Conservation (phyloP, 2,888 invertebrate genomes). For the Acleris sparsana region DNA sequence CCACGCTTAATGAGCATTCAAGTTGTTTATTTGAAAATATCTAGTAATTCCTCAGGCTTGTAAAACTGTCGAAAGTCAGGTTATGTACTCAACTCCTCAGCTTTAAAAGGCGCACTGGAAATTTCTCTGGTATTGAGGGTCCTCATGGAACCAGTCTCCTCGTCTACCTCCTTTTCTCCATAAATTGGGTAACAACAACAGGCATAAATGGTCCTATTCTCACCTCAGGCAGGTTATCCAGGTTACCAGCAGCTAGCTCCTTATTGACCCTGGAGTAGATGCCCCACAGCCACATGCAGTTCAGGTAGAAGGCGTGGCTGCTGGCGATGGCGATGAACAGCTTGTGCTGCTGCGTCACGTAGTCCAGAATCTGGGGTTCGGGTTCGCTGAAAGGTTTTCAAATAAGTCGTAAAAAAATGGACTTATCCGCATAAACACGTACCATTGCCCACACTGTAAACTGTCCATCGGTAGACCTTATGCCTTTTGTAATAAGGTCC, state of each 20-base stretch:
- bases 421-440: no score
- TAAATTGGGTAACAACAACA: neutral
- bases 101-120: no score
- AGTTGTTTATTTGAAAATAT: no score
- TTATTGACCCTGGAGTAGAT: slow-evolving; percentile 89
- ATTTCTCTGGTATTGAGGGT: no score
- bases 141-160: no score
- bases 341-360: slow-evolving; percentile 96
- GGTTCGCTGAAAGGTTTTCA: slow-evolving; percentile 83
- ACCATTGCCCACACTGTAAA: no score
- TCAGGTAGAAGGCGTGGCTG: slow-evolving; percentile 89
- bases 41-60: no score
- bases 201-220: slow-evolving; percentile 1
- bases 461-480: no score
- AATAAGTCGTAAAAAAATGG: neutral
- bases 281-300: slow-evolving; percentile 90
- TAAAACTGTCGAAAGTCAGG: no score
- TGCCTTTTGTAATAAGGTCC: no score
- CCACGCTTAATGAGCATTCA: no score
- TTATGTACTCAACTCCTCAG: no score
- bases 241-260: slow-evolving; percentile 89
- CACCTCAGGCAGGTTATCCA: slow-evolving; percentile 93
- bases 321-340: slow-evolving; percentile 93
- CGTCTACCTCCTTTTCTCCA: neutral
- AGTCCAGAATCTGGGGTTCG: slow-evolving; percentile 95